Percentiles rank a stretch among this genome's conserved stretches.
These are phyloP conservation scores for Fundulus diaphanus DNA, from an alignment of 2,797 vertebrate species.

Conservation along the genomic window DNA sequence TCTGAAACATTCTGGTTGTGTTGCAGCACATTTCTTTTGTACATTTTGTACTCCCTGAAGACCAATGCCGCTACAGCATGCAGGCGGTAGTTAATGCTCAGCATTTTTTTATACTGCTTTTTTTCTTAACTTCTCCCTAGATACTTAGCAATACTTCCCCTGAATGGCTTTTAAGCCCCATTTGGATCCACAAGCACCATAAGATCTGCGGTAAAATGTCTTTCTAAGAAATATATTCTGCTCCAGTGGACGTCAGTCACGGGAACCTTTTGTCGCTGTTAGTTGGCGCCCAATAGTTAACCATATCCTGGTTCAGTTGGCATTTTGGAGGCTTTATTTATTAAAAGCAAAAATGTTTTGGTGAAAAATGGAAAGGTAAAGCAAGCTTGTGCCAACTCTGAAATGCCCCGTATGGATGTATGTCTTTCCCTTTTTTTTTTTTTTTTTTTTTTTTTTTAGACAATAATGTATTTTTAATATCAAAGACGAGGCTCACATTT, in stretches of 20 bases:
- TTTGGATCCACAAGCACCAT: constrained; percentile 45
- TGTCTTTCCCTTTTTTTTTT: too few relatives aligned
- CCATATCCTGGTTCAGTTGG: constrained; percentile 19
- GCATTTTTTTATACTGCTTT: constrained; percentile 82
- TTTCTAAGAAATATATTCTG: constrained; percentile 38
- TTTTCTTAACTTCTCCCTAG: constrained; percentile 75
- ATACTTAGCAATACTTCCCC: constrained; percentile 75
- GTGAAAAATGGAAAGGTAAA: constrained; percentile 14
- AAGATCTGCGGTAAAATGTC: constrained; percentile 60
- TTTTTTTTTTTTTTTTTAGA: constrained; percentile 43
- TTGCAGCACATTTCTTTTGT: constrained; percentile 80
- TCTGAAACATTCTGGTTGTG: constrained; percentile 75
- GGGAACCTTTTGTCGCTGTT: not conserved
- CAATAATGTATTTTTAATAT: constrained; percentile 50
- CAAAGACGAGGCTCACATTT: constrained; percentile 22
- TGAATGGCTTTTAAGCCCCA: constrained; percentile 50
- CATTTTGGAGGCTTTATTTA: not conserved
- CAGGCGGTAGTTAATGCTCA: constrained; percentile 73
- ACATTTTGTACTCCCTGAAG: constrained; percentile 81
- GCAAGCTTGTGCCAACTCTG: constrained; percentile 1
- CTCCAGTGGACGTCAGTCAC: constrained; percentile 1
- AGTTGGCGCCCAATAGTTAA: not conserved
- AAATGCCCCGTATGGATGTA: not conserved
- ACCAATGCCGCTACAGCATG: constrained; percentile 84
- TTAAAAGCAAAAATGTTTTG: not conserved